Evolutionary conservation across 2,888 invertebrate species (phyloP).

Genomic region (Amphipyra berbera): DNA sequence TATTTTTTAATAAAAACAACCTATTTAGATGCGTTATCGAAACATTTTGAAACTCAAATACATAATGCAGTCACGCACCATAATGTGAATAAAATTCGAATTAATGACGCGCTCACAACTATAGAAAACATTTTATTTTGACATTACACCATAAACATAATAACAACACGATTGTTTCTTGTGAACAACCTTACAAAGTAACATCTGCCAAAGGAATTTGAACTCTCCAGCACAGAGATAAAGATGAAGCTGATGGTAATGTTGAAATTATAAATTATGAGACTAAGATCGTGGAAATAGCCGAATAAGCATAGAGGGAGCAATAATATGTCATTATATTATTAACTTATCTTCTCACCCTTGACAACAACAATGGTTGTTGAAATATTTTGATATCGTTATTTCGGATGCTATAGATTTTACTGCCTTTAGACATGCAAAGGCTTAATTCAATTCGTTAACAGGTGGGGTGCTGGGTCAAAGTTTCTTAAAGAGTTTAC

Average conservation of each 20-base stretch:
- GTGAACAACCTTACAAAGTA: slow-evolving; percentile 53
- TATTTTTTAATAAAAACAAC: slow-evolving; percentile 61
- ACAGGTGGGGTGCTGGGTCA: slow-evolving; percentile 55
- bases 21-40: slow-evolving; percentile 73
- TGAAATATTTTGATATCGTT: slow-evolving; percentile 88
- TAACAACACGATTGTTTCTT: slow-evolving; percentile 79
- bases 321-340: slow-evolving; percentile 88
- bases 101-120: slow-evolving; percentile 81
- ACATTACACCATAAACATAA: slow-evolving; percentile 85
- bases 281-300: slow-evolving; percentile 74
- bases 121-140: slow-evolving; percentile 84
- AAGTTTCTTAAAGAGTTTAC: slow-evolving; percentile 39
- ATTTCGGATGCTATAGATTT: slow-evolving; percentile 78
- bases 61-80: slow-evolving; percentile 73
- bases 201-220: slow-evolving; percentile 54
- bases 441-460: slow-evolving; percentile 83
- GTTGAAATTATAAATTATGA: slow-evolving; percentile 66
- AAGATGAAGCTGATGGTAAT: slow-evolving; percentile 33
- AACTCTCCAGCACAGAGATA: slow-evolving; percentile 42
- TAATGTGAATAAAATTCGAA: slow-evolving; percentile 84
- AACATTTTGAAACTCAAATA: slow-evolving; percentile 71
- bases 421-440: slow-evolving; percentile 86
- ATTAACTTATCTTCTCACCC: slow-evolving; percentile 89
- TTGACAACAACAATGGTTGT: slow-evolving; percentile 88
- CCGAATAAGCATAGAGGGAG: slow-evolving; percentile 77